Conservation (phyloP, 2,113 vertebrate genomes). For the Cryptotis parvus region DNA sequence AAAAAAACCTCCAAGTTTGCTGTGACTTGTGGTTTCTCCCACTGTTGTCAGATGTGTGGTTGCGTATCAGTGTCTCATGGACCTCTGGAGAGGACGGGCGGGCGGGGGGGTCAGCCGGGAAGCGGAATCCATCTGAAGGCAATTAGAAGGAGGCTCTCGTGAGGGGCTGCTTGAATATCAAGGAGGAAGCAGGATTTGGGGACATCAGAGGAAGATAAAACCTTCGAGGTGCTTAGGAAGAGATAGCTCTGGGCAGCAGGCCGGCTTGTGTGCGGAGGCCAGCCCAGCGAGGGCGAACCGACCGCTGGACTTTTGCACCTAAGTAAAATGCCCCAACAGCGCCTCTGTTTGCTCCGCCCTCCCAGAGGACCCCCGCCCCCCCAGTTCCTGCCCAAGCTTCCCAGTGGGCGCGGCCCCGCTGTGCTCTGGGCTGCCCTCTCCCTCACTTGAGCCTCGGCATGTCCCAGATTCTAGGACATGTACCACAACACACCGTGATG, state of each 20-base stretch:
- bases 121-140: not conserved
- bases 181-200: not conserved
- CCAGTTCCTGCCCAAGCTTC: no score
- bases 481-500: no score
- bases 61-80: not conserved
- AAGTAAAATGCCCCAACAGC: no score
- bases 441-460: no score
- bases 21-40: constrained; percentile 42
- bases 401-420: no score
- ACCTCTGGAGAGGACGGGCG: not conserved
- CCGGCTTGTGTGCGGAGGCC: no score
- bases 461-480: no score
- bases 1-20: not conserved
- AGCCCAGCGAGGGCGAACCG: no score
- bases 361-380: not conserved
- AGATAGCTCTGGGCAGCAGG: not conserved
- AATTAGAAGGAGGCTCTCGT: not conserved
- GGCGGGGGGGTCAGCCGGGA: not conserved
- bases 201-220: not conserved
- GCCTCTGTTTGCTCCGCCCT: not conserved
- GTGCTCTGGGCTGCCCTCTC: no score
- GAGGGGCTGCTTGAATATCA: not conserved
- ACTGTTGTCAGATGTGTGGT: not conserved
- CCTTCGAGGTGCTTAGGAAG: not conserved
- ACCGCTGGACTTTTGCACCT: no score